phyloP scores from a whole-genome alignment of 37 sponge, comb jelly and placozoan species.

The Corticium candelabrum region DNA sequence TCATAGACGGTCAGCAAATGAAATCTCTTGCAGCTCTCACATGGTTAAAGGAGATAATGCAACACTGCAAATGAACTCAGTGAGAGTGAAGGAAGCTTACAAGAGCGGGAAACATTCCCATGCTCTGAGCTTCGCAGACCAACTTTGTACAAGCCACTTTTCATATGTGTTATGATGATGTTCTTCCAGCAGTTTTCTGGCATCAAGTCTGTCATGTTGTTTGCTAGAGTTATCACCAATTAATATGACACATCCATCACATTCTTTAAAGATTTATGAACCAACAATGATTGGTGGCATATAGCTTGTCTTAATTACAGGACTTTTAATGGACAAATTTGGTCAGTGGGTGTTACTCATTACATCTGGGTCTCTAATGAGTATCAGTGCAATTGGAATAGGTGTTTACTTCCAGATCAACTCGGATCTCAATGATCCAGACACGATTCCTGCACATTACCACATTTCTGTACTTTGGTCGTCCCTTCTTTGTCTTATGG shows the following conservation, averaged over 20 bases:
- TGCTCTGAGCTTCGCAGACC: conserved; percentile 17
- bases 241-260: not conserved
- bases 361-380: conserved; percentile 27
- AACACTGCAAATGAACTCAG: too few relatives aligned
- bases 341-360: conserved; percentile 49
- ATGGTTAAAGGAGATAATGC: too few relatives aligned
- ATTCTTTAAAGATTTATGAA: not conserved
- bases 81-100: conserved; percentile 9
- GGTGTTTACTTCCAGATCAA: conserved; percentile 14
- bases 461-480: not conserved
- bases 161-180: conserved; percentile 26
- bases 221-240: conserved; percentile 30
- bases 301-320: conserved; percentile 28
- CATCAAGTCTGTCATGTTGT: conserved; percentile 60
- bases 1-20: too few relatives aligned
- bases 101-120: not conserved
- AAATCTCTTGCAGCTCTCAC: too few relatives aligned
- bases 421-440: too few relatives aligned
- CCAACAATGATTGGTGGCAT: not conserved
- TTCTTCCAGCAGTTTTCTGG: conserved; percentile 70
- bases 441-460: too few relatives aligned
- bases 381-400: conserved; percentile 28
- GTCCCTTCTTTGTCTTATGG: conserved; percentile 6
- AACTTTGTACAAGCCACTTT: conserved; percentile 18
- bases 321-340: conserved; percentile 46